Base-by-base conservation (phyloP, 2,113 vertebrate genomes). In the Microtus richardsoni region DNA sequence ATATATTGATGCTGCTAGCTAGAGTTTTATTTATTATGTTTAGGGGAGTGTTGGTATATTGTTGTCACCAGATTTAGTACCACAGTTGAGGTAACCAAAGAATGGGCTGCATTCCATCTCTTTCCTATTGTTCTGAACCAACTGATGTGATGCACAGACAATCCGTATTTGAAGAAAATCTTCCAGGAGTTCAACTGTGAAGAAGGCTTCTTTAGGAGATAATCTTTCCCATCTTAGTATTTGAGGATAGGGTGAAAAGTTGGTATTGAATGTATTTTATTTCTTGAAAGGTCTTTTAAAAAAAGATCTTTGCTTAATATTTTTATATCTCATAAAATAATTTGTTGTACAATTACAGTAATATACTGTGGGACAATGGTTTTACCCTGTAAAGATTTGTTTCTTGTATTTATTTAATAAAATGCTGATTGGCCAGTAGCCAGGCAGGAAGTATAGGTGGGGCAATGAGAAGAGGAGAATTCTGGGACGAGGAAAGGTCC, bases 251-350 rank as follows among this genome's bases (percentile, higher is more conserved):
- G 13, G 24, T 54, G 14, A 74, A 93, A 93, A 36, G 3, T 91
- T 62, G 74, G 33, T 86, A 91, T 8, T 94, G 9, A 64, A 89
- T 17, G 14, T 39, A 82, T 36, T 96, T 95, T 73, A 91, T 73
- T 94, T 95, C 80, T 80, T 71, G 60, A 92, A 70, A 14, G 44
- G 16, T 84, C 3, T 74, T 93, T 66, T 58, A 62, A 77, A 73
- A 88, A 87, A 22, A 87, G 30, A 74, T 14, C 17, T 95, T 36
- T 82, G n/a, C 71, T 95, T 62, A 88, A 49, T 54, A 94, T 84
- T 96, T 89, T 93, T 92, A 68, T 88, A 91, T 88, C 54, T 71
- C 1, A 89, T 21, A 92, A 94, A 88, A 73, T 89, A 97, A 52
- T 86, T 91, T 93, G 58, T 80, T 88, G 95, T 0, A 78, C 41